These are phyloP conservation scores for Gallinago stenura DNA, from an alignment of 2,797 vertebrate genomes.

Conservation along the genomic window DNA sequence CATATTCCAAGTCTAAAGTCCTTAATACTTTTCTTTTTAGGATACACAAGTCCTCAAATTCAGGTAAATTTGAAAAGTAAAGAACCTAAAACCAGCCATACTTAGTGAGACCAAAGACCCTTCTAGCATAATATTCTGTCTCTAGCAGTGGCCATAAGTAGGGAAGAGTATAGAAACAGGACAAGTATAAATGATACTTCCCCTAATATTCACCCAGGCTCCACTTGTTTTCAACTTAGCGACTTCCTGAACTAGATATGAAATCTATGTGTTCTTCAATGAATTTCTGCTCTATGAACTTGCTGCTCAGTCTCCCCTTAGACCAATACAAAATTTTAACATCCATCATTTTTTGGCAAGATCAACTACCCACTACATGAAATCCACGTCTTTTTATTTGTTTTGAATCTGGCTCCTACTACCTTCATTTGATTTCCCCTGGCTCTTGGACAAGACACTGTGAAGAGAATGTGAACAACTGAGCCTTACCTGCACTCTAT, in stretches of 20 bases:
- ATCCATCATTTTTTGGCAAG: background rate
- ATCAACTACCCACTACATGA: background rate
- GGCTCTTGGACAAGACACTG: background rate
- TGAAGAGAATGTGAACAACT: background rate
- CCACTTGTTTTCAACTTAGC: background rate
- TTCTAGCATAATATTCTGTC: background rate
- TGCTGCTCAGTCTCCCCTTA: background rate
- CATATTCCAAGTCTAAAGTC: background rate
- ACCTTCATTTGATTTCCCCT: conserved; percentile 41
- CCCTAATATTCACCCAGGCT: background rate
- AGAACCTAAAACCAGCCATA: background rate
- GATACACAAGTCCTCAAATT: background rate
- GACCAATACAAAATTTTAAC: conserved; percentile 1
- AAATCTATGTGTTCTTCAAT: background rate
- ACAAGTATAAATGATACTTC: background rate
- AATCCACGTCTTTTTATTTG: background rate
- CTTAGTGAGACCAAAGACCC: background rate
- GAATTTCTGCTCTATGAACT: background rate
- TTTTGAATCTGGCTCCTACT: background rate
- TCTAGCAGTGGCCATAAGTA: background rate
- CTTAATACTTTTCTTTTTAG: background rate
- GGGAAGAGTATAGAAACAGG: background rate
- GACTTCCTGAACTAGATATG: background rate
- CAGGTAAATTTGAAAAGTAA: background rate
- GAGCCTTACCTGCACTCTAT: conserved; percentile 11